Percentiles rank a stretch among this genome's conserved stretches.
Conservation (phyloP, 2,113 vertebrate genomes). For the Silurus glanis region DNA sequence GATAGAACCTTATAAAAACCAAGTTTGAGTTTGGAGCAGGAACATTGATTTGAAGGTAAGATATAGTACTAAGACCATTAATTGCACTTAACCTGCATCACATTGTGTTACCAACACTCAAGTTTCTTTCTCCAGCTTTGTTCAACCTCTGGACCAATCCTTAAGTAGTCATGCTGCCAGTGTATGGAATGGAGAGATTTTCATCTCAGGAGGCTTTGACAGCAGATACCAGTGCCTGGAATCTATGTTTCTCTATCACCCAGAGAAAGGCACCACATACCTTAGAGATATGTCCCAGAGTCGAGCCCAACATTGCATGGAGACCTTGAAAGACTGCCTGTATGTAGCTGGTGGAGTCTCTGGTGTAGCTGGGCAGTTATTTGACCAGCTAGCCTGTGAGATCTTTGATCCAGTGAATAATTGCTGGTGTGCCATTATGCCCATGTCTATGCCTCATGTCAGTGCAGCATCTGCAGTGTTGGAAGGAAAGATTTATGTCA, state of each 20-base stretch:
- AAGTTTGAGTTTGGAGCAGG: background rate
- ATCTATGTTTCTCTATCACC: conserved; percentile 61
- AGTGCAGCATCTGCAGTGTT: conserved; percentile 67
- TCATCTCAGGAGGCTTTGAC: conserved; percentile 69
- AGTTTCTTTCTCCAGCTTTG: conserved; percentile 57
- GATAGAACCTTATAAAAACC: background rate
- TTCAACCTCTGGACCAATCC: conserved; percentile 60
- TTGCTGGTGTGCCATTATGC: conserved; percentile 61
- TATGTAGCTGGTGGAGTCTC: conserved; percentile 62
- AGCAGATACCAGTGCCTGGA: conserved; percentile 53
- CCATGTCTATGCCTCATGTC: conserved; percentile 66
- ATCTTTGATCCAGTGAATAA: conserved; percentile 60
- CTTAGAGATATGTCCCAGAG: conserved; percentile 55
- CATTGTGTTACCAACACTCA: background rate
- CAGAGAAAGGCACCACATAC: conserved; percentile 53
- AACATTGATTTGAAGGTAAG: background rate
- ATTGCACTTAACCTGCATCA: background rate
- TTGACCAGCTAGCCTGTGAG: conserved; percentile 68
- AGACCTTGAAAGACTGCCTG: conserved; percentile 49
- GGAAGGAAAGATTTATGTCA: conserved; percentile 72
- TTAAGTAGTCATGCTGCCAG: conserved; percentile 64
- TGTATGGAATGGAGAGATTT: conserved; percentile 62
- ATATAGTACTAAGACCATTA: background rate
- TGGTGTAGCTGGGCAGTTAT: background rate
- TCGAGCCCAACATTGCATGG: conserved; percentile 62